Percentiles rank a stretch among this genome's conserved stretches.
These are phyloP conservation scores for Hippocampus mohnikei DNA, from an alignment of 2,113 vertebrate genomes.

Conservation along the genomic window DNA sequence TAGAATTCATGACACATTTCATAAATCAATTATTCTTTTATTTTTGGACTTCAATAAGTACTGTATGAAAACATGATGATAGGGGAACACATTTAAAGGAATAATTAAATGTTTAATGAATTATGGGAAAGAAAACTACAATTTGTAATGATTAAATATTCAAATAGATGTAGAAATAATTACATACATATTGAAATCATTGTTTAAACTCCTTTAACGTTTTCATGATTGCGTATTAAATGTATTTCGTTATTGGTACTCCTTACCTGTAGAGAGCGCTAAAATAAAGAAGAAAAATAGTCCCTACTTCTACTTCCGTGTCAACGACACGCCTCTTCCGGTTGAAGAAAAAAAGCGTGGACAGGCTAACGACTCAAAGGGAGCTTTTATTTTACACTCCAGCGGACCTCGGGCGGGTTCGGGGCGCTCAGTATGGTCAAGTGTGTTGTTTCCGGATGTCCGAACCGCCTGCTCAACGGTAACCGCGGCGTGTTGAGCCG, in stretches of 20 bases:
- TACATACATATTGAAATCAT: not conserved
- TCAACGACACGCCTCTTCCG: conserved; percentile 17
- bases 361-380: not conserved
- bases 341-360: not conserved
- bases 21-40: too few relatives aligned
- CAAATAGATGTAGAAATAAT: not conserved
- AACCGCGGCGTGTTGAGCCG: conserved; percentile 14
- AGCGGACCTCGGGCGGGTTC: not conserved
- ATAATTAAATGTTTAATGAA: too few relatives aligned
- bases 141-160: too few relatives aligned
- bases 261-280: not conserved
- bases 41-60: too few relatives aligned
- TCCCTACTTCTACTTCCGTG: conserved; percentile 37
- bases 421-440: conserved; percentile 42
- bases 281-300: not conserved
- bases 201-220: not conserved
- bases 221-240: too few relatives aligned
- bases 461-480: conserved; percentile 24
- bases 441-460: conserved; percentile 60
- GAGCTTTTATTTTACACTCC: not conserved
- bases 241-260: too few relatives aligned
- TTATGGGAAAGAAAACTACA: too few relatives aligned
- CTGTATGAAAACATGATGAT: too few relatives aligned
- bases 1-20: too few relatives aligned
- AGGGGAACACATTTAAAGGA: too few relatives aligned